Evolutionary conservation across 2,888 invertebrate species (phyloP).

Genomic region (Orthosia cruda): DNA sequence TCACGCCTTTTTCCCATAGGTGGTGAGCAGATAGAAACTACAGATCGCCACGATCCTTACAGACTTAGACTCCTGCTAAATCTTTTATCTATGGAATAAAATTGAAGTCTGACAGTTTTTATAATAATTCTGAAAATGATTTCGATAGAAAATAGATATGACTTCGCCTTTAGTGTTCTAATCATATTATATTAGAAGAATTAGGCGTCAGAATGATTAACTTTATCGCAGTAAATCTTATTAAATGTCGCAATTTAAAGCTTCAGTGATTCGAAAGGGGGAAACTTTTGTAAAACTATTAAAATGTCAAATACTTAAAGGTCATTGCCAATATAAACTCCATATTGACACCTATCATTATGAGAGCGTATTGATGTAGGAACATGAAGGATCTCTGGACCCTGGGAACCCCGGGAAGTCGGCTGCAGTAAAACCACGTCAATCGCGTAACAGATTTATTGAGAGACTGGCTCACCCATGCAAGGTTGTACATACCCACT

Average conservation of each 20-base stretch:
- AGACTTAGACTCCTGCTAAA: no score
- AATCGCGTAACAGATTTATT: no score
- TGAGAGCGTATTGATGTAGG: background rate
- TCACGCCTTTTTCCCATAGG: no score
- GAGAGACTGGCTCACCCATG: no score
- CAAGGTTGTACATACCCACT: no score
- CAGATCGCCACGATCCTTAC: no score
- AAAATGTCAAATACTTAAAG: constrained; percentile 20
- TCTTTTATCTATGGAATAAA: background rate
- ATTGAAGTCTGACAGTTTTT: background rate
- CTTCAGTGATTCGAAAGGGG: background rate
- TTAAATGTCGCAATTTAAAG: constrained; percentile 12
- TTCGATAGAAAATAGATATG: background rate
- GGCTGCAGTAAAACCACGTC: no score
- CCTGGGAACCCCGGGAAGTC: no score
- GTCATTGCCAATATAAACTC: background rate
- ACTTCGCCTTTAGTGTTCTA: background rate
- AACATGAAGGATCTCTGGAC: no score
- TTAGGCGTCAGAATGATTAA: no score
- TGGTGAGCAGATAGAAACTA: no score
- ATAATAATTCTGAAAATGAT: background rate
- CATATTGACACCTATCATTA: background rate
- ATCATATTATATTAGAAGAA: background rate
- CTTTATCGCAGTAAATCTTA: background rate
- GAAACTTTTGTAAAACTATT: background rate